A percentile compares a stretch with the other conserved stretches of the same genome.
phyloP scores from a whole-genome alignment of 92 coral and sea anemone genomes.

The Epizoanthus rinbou region DNA sequence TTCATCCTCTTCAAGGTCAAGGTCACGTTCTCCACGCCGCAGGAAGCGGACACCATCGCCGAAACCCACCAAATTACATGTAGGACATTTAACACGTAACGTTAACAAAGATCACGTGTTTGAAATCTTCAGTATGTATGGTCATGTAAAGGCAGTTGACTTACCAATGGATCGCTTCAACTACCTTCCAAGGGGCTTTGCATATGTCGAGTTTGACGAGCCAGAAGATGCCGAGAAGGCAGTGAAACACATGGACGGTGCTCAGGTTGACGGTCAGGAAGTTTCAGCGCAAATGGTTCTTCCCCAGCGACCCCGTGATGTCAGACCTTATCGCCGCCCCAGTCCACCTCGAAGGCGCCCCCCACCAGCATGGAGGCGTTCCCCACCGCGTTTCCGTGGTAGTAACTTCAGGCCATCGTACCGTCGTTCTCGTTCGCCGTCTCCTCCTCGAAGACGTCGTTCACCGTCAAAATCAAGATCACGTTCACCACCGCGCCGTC shows the following conservation, averaged over 20 bases:
- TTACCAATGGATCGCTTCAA: conserved; percentile 91
- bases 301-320: conserved; percentile 83
- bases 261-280: conserved; percentile 98
- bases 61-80: conserved; percentile 83
- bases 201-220: conserved; percentile 91
- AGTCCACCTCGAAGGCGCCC: conserved; percentile 83
- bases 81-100: conserved; percentile 90
- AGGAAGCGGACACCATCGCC: conserved; percentile 96
- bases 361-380: conserved; percentile 86
- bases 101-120: conserved; percentile 94
- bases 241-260: conserved; percentile 97
- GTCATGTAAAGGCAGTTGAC: conserved; percentile 90
- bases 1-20: conserved; percentile 78
- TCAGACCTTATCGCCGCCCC: conserved; percentile 82
- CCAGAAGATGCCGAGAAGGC: conserved; percentile 88
- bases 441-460: conserved; percentile 78
- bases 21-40: conserved; percentile 89
- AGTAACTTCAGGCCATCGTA: conserved; percentile 77
- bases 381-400: conserved; percentile 93
- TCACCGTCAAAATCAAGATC: conserved; percentile 86
- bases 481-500: conserved; percentile 86
- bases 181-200: conserved; percentile 86
- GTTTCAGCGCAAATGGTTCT: conserved; percentile 86
- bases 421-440: conserved; percentile 85
- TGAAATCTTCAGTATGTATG: conserved; percentile 96